Evolutionary conservation across 2,888 invertebrate genomes (phyloP).

Genomic region (Hypercompe scribonia): DNA sequence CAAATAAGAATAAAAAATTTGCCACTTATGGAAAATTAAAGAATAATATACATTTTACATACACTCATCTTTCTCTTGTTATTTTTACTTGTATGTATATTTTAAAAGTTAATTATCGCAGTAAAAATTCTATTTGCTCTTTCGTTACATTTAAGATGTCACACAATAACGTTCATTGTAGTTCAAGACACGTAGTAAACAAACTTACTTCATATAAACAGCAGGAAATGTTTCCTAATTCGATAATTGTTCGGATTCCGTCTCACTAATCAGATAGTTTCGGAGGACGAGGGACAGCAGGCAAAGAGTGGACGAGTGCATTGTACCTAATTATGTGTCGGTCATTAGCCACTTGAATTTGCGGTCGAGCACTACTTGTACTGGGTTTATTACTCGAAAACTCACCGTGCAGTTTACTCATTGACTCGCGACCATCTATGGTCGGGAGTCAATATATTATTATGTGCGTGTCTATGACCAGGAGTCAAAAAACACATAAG

Average conservation of each 20-base stretch:
- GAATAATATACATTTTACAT: too few species aligned
- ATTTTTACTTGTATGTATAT: too few species aligned
- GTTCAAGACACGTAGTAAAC: conserved; percentile 16
- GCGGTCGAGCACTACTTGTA: conserved; percentile 39
- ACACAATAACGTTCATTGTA: background rate
- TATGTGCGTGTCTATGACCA: too few species aligned
- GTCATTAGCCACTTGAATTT: conserved; percentile 64
- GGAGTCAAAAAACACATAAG: background rate
- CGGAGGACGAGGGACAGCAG: conserved; percentile 49
- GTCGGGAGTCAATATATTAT: too few species aligned
- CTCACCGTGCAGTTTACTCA: conserved; percentile 34
- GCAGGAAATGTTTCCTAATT: conserved; percentile 78
- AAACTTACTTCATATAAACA: conserved; percentile 50
- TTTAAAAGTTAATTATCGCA: too few species aligned
- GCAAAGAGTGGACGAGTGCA: conserved; percentile 49
- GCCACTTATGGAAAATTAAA: too few species aligned
- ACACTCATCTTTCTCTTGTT: too few species aligned
- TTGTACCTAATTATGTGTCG: conserved; percentile 62
- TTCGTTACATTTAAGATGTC: background rate
- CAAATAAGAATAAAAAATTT: too few species aligned
- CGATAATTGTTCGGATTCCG: conserved; percentile 78
- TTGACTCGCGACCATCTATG: background rate
- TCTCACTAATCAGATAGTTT: conserved; percentile 61
- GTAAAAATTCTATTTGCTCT: background rate
- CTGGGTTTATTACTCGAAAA: conserved; percentile 40